A percentile compares a stretch with the other conserved stretches of the same genome.
Conservation (phyloP, 2,888 invertebrate genomes). For the Acanthococcus lagerstroemiae region DNA sequence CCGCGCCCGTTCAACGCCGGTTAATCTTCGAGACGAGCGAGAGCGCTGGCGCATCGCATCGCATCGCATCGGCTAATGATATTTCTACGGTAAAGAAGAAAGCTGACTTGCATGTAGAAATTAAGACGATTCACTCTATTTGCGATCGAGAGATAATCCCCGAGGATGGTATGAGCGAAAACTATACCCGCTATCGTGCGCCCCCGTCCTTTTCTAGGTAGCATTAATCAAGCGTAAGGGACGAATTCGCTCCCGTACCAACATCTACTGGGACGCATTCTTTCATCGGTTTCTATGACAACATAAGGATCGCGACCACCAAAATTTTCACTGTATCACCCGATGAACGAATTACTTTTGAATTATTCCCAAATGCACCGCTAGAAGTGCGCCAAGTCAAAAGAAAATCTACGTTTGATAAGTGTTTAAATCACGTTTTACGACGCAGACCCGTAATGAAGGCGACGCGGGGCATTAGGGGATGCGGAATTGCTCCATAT, state of each 20-base stretch:
- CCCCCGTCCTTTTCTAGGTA: constrained; percentile 20
- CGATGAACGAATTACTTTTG: constrained; percentile 27
- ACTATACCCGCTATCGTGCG: not conserved
- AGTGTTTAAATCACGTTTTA: no score
- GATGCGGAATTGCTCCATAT: no score
- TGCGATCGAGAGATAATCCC: constrained; percentile 24
- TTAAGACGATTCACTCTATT: constrained; percentile 16
- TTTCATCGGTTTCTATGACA: constrained; percentile 26
- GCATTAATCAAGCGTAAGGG: constrained; percentile 29
- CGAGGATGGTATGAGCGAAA: constrained; percentile 12
- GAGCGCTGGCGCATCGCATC: not conserved
- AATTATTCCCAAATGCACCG: constrained; percentile 26
- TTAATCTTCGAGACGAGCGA: constrained; percentile 14
- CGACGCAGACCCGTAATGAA: no score
- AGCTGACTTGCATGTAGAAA: constrained; percentile 25
- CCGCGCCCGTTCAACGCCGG: not conserved
- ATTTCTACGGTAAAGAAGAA: constrained; percentile 19
- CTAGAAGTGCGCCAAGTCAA: no score
- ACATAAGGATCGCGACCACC: constrained; percentile 23
- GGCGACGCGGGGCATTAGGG: no score
- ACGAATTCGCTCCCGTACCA: constrained; percentile 19
- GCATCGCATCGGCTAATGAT: constrained; percentile 13
- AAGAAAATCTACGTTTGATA: no score
- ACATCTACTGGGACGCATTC: constrained; percentile 22
- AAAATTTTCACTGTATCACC: constrained; percentile 24